These are phyloP conservation scores for Ornithorhynchus anatinus DNA, from an alignment of 2,113 vertebrate species.

Conservation along the genomic window DNA sequence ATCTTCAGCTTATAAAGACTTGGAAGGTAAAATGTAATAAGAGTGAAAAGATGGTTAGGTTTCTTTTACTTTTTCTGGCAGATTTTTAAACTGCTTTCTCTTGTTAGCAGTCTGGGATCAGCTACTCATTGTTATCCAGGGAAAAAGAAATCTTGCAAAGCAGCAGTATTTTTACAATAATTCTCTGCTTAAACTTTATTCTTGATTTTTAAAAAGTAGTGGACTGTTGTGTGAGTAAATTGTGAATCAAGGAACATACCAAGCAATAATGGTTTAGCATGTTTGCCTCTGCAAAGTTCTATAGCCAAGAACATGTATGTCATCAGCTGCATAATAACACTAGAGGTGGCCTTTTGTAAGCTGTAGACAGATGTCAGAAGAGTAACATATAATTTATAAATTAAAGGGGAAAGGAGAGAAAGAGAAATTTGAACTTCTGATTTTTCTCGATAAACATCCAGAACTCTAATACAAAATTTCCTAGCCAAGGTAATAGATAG, in stretches of 20 bases:
- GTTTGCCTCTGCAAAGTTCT: neutral
- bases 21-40: too few relatives aligned
- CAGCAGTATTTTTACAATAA: neutral
- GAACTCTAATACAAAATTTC: neutral
- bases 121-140: neutral
- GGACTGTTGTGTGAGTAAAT: neutral
- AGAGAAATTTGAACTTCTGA: neutral
- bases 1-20: too few relatives aligned
- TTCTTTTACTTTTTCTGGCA: too few relatives aligned
- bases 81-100: neutral
- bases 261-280: neutral
- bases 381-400: neutral
- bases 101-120: neutral
- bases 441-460: slow-evolving; percentile 8
- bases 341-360: neutral
- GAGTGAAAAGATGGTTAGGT: too few relatives aligned
- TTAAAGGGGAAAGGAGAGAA: neutral
- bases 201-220: slow-evolving; percentile 14
- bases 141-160: neutral
- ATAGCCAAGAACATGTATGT: slow-evolving; percentile 1
- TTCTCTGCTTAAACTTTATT: slow-evolving; percentile 8
- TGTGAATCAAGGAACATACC: neutral
- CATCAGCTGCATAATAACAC: neutral
- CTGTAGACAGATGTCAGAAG: neutral
- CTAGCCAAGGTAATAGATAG: neutral